Evolutionary conservation across 92 coral and sea anemone genomes (phyloP), one percentile per base, ranked within the genome.

Genomic region (Parazoanthus atlanticus): DNA sequence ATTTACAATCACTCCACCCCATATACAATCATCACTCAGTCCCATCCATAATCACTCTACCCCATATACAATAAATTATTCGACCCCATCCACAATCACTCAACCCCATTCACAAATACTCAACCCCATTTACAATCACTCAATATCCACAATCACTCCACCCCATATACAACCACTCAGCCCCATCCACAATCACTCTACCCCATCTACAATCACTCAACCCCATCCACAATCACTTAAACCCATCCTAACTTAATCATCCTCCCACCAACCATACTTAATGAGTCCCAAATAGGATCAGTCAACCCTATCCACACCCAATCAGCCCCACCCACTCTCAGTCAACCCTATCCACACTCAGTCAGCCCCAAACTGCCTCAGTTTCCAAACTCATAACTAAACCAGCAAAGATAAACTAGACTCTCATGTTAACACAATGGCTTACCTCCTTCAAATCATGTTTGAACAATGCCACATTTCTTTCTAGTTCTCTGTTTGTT

Each of bases 381-480:
- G 23, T 31, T 56, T 40, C 78, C 16, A 33, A 82, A 19, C 25
- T 8, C n/a, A 58, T 3, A 52, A 79, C 84, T 80, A 49, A 43
- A 16, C 33, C 85, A 80, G 52, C 8, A 82, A n/a, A 46, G 47
- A 19, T 6, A 73, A 26, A 30, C 66, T n/a, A 31, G 26, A 46
- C 29, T 41, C 16, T 34, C 28, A 3, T 10, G 0, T 70, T 9
- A 40, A n/a, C 23, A 46, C 26, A 56, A 23, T 16, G 26, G 8
- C 84, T 76, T 47, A 96, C 99, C 99, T 96, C 99, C 85, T 94
- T 92, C 56, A 96, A 89, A 80, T 96, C 99, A 89, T 95, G 98
- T 88, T 97, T 97, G 58, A 91, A 92, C 79, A 94, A 82, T 13
- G 99, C 99, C 21, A 98, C 99, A 69, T 93, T 93, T 90, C 98